Conservation (phyloP, 2,797 vertebrate genomes). For the Fistularia tabacaria region DNA sequence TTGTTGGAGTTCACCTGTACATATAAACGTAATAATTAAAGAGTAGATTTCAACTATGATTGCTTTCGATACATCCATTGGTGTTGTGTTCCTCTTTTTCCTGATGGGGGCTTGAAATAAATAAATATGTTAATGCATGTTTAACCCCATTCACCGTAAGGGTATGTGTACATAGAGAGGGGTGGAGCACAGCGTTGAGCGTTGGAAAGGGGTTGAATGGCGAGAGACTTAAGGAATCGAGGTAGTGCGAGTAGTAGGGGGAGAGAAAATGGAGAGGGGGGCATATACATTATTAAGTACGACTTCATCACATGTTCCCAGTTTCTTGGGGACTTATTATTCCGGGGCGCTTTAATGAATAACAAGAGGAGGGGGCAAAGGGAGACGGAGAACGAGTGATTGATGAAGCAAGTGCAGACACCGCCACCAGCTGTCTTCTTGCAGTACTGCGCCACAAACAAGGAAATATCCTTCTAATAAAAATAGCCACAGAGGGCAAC, state of each 20-base stretch:
- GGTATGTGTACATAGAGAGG: conserved; percentile 49
- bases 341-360: conserved; percentile 81
- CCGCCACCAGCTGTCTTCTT: conserved; percentile 76
- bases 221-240: conserved; percentile 51
- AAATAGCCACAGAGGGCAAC: conserved; percentile 63
- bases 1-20: too few species aligned
- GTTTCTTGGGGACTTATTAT: conserved; percentile 86
- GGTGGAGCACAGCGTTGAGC: conserved; percentile 37
- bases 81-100: conserved; percentile 13
- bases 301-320: conserved; percentile 80
- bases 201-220: conserved; percentile 33
- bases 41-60: conserved; percentile 53
- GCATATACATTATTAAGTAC: conserved; percentile 82
- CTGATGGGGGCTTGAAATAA: conserved; percentile 36
- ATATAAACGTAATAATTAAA: conserved; percentile 44
- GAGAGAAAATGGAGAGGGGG: conserved; percentile 25
- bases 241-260: conserved; percentile 38
- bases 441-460: conserved; percentile 64
- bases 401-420: conserved; percentile 77
- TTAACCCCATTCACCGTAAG: conserved; percentile 69
- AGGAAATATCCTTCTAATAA: conserved; percentile 32
- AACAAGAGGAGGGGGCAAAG: conserved; percentile 74
- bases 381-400: conserved; percentile 65
- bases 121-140: conserved; percentile 77
- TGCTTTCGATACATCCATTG: conserved; percentile 54